Base-by-base conservation (phyloP, 2,797 vertebrate genomes). In the Sarcophilus harrisii region DNA sequence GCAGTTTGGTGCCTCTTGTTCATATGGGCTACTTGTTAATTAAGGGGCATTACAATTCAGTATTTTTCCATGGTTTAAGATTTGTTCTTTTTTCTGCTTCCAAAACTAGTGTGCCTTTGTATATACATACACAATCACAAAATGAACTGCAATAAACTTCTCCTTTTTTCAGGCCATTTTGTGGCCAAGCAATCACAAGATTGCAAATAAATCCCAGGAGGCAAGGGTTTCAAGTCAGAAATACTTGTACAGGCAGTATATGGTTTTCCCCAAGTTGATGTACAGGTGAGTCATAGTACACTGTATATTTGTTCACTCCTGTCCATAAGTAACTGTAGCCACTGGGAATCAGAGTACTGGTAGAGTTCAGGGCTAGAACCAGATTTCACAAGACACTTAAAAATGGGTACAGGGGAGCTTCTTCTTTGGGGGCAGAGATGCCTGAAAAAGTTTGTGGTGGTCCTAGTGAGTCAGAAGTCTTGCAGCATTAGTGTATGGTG, bases 241-340 rank as follows among this genome's bases (percentile, higher is more conserved):
- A 94, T 96, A 96, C 98, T 98, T 98, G 90, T 97, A 97, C 96
- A 93, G 98, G 98, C 98, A 98, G 98, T 98, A 94, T 98, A 98
- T 97, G 97, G 97, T 98, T 98, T 98, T 95, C 94, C 97, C 98
- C 45, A 96, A 98, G 97, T 98, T 98, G 96, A 96, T 97, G 98
- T 95, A 95, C 98, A 98, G 98, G 98, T 98, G 98, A 99, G 98
- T 99, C 98, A 98, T 97, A 94, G 93, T 92, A 62, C 96, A 95
- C 1, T 0, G 94, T 97, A 97, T 98, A 14, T 92, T 96, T 96
- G 95, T 98, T 38, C 57, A 96, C 97, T 97, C 97, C 97, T 97
- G 94, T 97, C 98, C 98, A 97, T 96, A 96, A 58, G 96, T 66
- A 94, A 96, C 93, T 94, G 57, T 59, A 96, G 92, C 59, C 81